Evolutionary conservation across 2,113 vertebrate genomes (phyloP).

Genomic region (Odobenus rosmarus): DNA sequence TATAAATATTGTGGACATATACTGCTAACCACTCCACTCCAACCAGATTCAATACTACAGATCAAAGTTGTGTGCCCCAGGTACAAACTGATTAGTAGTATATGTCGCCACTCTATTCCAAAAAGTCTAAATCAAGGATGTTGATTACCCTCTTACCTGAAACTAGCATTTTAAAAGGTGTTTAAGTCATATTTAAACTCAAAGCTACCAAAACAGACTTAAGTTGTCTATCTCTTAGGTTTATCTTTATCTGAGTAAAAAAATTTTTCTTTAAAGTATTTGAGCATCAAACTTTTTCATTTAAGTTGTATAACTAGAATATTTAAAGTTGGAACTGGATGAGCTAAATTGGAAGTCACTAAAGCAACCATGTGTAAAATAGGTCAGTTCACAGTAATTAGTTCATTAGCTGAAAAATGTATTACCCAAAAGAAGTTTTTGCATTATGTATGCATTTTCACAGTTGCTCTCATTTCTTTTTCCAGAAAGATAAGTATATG

Average conservation of each 20-base stretch:
- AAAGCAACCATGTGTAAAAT: conserved; percentile 26
- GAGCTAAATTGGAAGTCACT: conserved; percentile 15
- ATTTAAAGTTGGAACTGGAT: not conserved
- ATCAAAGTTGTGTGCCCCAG: not conserved
- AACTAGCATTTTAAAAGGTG: not conserved
- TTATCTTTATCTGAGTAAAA: conserved; percentile 16
- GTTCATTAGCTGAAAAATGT: conserved; percentile 16
- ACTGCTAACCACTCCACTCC: not conserved
- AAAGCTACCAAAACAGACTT: conserved; percentile 7
- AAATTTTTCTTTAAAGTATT: not conserved
- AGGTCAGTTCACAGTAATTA: not conserved
- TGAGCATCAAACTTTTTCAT: conserved; percentile 12
- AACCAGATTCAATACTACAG: not conserved
- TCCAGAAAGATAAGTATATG: not conserved
- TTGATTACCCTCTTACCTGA: not conserved
- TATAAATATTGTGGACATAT: not conserved
- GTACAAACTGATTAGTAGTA: not conserved
- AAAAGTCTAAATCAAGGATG: not conserved
- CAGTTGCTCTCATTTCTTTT: conserved; percentile 4
- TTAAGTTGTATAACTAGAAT: not conserved
- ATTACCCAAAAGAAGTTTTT: not conserved
- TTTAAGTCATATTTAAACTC: not conserved
- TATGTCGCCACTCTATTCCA: not conserved
- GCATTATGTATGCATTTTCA: not conserved
- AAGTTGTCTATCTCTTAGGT: not conserved